Base-by-base conservation (phyloP, 2,113 vertebrate species). In the Stomatorhinus ivindoensis region DNA sequence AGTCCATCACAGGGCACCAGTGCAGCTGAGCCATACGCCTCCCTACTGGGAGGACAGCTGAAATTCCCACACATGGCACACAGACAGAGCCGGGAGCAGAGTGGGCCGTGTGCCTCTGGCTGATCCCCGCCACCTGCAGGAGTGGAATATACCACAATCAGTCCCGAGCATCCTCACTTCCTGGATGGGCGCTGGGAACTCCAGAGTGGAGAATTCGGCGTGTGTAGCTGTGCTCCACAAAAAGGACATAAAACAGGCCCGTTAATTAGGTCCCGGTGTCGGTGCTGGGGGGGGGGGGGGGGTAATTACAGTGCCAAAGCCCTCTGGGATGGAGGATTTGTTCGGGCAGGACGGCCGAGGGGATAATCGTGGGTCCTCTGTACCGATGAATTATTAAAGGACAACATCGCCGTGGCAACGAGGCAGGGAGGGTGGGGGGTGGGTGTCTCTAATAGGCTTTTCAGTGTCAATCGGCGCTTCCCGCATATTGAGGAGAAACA, bases 371-470 rank as follows among this genome's bases (percentile, higher is more conserved):
- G 73, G 47, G 27, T 82, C 35, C 39, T 89, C 73, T 82, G 88
- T 53, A 89, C 48, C 88, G 42, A 82, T 89, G 47, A 82, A 83
- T 89, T 82, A 89, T 89, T 89, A 35, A 89, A 82, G 46, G 73
- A 42, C 31, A 47, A 89, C 50, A n/a, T 51, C 31, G 15, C 48
- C 76, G 44, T 61, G 35, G 44, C 69, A n/a, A n/a, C 61, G 4
- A 44, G 17, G 61, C 61, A 2, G n/a, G 11, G 35, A 3, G 76
- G 31, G 11, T 2, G 39, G 39, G 13, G 35, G 5, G n/a, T 3
- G 19, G 39, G 0, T 6, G 42, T 19, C 76, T 42, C 15, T 82
- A 44, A 44, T 15, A 27, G 69, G 47, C n/a, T 51, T 86, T 82
- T 73, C 39, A 42, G 39, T 44, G 76, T 2, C 17, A 39, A 44